Conservation (phyloP, 1,140 invertebrate genomes). For the Papilio xuthus region DNA sequence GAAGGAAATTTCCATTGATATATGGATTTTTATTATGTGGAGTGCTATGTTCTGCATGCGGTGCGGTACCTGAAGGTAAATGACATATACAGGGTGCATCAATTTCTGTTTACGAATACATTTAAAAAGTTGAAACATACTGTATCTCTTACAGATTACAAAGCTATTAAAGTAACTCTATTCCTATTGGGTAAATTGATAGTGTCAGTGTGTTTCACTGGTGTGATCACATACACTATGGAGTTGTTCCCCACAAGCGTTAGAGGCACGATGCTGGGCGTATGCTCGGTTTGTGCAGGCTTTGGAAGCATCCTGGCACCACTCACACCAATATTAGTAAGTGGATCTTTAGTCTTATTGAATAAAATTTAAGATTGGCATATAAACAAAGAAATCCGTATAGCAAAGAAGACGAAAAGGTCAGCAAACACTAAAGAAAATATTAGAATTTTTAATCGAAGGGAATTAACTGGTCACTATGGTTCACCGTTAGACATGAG, state of each 20-base stretch:
- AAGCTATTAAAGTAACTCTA: slow-evolving; percentile 74
- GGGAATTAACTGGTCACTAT: no score
- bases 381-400: no score
- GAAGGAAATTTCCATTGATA: slow-evolving; percentile 83
- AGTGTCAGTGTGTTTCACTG: slow-evolving; percentile 85
- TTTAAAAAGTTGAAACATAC: no score
- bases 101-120: background rate
- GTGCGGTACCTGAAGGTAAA: slow-evolving; percentile 59
- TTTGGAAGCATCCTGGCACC: slow-evolving; percentile 88
- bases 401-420: no score
- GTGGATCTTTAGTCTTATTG: slow-evolving; percentile 35
- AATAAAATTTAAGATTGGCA: no score
- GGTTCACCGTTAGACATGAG: no score
- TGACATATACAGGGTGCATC: background rate
- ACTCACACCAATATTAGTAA: slow-evolving; percentile 85
- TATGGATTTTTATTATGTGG: slow-evolving; percentile 83
- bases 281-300: slow-evolving; percentile 86
- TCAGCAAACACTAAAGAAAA: no score
- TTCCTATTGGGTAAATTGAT: slow-evolving; percentile 88
- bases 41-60: slow-evolving; percentile 51
- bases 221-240: slow-evolving; percentile 86
- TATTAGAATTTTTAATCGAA: no score
- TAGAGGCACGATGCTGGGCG: slow-evolving; percentile 84
- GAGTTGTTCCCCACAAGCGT: slow-evolving; percentile 88
- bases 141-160: slow-evolving; percentile 47